Percentiles rank a stretch among this genome's conserved stretches.
Conservation (phyloP, 2,113 vertebrate genomes). For the Pygathrix nemaeus region DNA sequence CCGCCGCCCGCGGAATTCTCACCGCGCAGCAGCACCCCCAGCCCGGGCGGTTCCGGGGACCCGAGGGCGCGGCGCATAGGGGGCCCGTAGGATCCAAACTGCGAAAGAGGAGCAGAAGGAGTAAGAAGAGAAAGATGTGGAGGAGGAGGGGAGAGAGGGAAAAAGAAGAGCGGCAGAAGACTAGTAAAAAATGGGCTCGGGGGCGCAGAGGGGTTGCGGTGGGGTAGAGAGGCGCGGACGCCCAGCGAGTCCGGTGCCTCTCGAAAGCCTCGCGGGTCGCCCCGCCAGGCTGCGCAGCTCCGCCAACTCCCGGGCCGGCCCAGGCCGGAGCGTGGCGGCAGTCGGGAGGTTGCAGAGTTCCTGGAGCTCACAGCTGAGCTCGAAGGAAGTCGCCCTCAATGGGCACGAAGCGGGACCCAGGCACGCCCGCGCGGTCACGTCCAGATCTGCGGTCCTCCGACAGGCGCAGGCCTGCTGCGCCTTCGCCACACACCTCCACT, state of each 20-base stretch:
- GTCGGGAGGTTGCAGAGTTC: neutral
- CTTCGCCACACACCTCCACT: neutral
- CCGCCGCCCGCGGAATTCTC: neutral
- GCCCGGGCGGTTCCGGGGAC: fast-evolving
- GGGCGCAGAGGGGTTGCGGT: too few species aligned
- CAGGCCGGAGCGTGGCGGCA: neutral
- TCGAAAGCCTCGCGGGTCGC: neutral
- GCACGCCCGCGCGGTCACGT: too few species aligned
- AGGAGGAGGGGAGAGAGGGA: neutral
- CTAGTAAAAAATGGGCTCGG: neutral
- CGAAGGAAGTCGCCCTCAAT: fast-evolving
- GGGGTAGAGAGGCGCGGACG: neutral
- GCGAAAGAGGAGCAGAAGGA: neutral
- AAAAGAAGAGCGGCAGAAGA: too few species aligned
- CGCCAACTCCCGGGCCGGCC: neutral
- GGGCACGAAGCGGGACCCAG: neutral
- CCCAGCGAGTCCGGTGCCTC: neutral
- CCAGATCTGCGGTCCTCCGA: fast-evolving
- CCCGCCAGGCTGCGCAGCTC: neutral
- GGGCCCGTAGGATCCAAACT: neutral
- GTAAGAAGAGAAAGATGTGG: too few species aligned
- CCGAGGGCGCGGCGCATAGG: neutral
- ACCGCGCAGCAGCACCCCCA: fast-evolving
- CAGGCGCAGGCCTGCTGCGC: neutral
- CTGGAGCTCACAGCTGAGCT: neutral